Conservation (phyloP, 2,888 invertebrate species). For the Hesperia comma region DNA sequence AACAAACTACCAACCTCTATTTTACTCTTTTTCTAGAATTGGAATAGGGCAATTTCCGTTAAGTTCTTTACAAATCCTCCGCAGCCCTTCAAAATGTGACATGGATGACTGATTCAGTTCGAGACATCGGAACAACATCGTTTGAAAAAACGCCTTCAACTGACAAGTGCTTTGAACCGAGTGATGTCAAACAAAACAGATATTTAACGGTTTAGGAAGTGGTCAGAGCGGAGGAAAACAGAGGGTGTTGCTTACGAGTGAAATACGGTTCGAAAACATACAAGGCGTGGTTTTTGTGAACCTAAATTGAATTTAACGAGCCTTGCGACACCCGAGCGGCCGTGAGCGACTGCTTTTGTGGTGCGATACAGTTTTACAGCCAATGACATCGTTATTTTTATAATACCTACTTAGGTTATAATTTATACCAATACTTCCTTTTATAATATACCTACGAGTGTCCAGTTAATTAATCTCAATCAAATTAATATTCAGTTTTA, state of each 20-base stretch:
- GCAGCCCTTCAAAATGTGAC: neutral
- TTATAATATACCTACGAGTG: too few relatives aligned
- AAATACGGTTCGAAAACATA: conserved; percentile 30
- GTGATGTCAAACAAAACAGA: conserved; percentile 30
- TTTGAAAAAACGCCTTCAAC: conserved; percentile 13
- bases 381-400: neutral
- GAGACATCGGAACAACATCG: conserved; percentile 17
- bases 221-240: conserved; percentile 25
- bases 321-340: neutral
- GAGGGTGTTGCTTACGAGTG: conserved; percentile 9
- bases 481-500: too few relatives aligned
- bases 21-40: too few relatives aligned
- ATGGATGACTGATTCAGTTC: neutral
- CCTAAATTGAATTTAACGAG: conserved; percentile 1
- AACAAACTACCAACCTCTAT: too few relatives aligned
- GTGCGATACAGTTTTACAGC: neutral
- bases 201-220: conserved; percentile 33
- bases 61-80: too few relatives aligned
- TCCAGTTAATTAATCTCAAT: too few relatives aligned
- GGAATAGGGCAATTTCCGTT: too few relatives aligned
- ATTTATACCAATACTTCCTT: too few relatives aligned
- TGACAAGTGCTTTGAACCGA: conserved; percentile 7
- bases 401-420: neutral
- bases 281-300: conserved; percentile 5
- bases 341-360: neutral